Base-by-base conservation (phyloP, 2,888 invertebrate species). In the Alentia gelatinosa region DNA sequence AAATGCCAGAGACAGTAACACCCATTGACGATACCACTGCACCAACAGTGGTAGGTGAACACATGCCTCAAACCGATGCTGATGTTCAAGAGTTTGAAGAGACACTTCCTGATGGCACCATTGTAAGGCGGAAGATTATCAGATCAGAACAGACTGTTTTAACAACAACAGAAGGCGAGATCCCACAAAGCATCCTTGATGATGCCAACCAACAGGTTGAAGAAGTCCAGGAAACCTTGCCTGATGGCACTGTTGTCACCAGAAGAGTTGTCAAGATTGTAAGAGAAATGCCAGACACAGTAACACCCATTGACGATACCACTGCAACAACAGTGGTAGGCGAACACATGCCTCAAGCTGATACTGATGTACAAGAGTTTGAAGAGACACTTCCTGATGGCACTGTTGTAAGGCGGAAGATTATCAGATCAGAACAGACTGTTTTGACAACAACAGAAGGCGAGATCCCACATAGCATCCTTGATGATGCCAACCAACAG, bases 371-470 rank as follows among this genome's bases (percentile, higher is more conserved):
- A n/a, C n/a, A n/a, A n/a, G n/a, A 35, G n/a, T 12, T 40, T 90
- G 94, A 95, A 91, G 94, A 94, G 83, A 92, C 92, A 9, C 92
- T 93, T 26, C 93, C 94, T 5, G 95, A 95, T 93, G 95, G 95
- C 7, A 93, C 94, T 1, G 92, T 94, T 19, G 93, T 95, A 19
- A 90, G 47, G 56, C 19, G 83, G 26, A 83, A 15, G 39, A 39
- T 83, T 3, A 26, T 83, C 40, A 83, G n/a, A 68, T 89, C 86
- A 26, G 30, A 33, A 26, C 74, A 74, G 26, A 74, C 74, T 26
- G 26, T 5, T 19, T 56, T 56, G 12, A 74, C 42, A 92, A 92
- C 75, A 92, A 92, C 89, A 92, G 50, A 88, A 35, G 88, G 50
- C 5, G 88, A 83, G 15, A 40, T 83, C 3, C 86, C 86, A 42